Base-by-base conservation (phyloP, 1,140 invertebrate species). In the Drosophila ironensis region DNA sequence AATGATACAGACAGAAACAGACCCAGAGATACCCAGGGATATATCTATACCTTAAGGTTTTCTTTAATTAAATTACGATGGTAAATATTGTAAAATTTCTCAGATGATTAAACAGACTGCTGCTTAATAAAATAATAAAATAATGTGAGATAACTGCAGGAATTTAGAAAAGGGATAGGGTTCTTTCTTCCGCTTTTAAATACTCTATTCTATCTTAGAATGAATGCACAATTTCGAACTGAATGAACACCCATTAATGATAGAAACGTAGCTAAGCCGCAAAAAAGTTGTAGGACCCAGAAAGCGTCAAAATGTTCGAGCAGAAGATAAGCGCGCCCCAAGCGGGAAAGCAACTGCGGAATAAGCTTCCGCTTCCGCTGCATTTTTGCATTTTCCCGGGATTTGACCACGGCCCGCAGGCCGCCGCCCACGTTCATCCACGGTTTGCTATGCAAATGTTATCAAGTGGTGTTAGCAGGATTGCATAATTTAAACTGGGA, bases 321-420 rank as follows among this genome's bases (percentile, higher is more conserved):
- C 51, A 37, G 20, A 61, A 78, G 80, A 78, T 84, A 84, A 82
- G 70, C 33, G 38, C 69, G 27, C 40, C 3, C 30, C 44, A 37
- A 19, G 56, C 40, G 17, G 41, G 52, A 52, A 42, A n/a, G 24
- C 38, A 25, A 44, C 59, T 28, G 59, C 24, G 52, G 63, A 69
- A 73, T 70, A 80, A 74, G 80, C 81, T 86, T 86, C 71, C 74
- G 73, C 56, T 84, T 84, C 73, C 78, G 54, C 24, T 52, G 40
- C 42, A 38, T 54, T 38, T 71, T 54, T 47, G 64, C 42, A 22
- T 69, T 59, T 77, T 48, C n/a, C n/a, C n/a, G 56, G 52, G 28
- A 51, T 19, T 51, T 11, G 27, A 35, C 56, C 52, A 57, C 11
- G 37, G n/a, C 37, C 56, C 48, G 12, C 24, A 41, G 24, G 33